phyloP scores from a whole-genome alignment of 2,797 vertebrate genomes.

The Gouania willdenowi region DNA sequence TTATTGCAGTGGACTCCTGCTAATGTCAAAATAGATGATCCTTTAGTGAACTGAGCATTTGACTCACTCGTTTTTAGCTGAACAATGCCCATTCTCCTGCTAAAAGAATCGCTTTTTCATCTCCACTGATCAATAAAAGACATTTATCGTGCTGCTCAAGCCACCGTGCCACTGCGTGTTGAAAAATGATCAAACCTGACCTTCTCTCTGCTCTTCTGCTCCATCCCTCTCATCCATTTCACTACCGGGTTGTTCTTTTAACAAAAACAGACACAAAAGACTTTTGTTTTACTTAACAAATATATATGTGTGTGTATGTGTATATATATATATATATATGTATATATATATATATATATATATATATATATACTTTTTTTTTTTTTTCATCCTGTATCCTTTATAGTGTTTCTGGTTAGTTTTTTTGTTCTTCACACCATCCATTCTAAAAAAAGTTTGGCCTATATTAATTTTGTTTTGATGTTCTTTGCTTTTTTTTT shows the following conservation, averaged over 20 bases:
- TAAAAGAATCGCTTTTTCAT: constrained; percentile 79
- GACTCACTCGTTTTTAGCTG: constrained; percentile 40
- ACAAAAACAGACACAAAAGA: too few species aligned
- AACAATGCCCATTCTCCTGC: constrained; percentile 65
- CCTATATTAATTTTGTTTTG: too few species aligned
- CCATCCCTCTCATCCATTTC: neutral
- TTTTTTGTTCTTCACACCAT: neutral
- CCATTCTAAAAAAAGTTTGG: too few species aligned
- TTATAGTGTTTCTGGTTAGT: neutral
- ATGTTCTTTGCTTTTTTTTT: too few species aligned
- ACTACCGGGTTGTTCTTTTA: neutral
- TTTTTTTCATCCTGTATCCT: neutral
- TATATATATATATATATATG: too few species aligned
- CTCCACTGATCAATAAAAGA: constrained; percentile 77
- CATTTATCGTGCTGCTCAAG: constrained; percentile 71
- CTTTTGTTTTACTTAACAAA: neutral
- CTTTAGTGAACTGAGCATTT: constrained; percentile 70
- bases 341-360: too few species aligned
- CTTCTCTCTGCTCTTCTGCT: constrained; percentile 10
- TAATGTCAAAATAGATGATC: constrained; percentile 57
- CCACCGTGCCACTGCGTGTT: constrained; percentile 38
- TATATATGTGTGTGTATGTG: too few species aligned
- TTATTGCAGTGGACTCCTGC: too few species aligned
- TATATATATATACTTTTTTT: too few species aligned
- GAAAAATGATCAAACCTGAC: constrained; percentile 66